A percentile compares a stretch with the other conserved stretches of the same genome.
These are phyloP conservation scores for Eristalis intricaria DNA, from an alignment of 2,888 invertebrate genomes.

Conservation along the genomic window DNA sequence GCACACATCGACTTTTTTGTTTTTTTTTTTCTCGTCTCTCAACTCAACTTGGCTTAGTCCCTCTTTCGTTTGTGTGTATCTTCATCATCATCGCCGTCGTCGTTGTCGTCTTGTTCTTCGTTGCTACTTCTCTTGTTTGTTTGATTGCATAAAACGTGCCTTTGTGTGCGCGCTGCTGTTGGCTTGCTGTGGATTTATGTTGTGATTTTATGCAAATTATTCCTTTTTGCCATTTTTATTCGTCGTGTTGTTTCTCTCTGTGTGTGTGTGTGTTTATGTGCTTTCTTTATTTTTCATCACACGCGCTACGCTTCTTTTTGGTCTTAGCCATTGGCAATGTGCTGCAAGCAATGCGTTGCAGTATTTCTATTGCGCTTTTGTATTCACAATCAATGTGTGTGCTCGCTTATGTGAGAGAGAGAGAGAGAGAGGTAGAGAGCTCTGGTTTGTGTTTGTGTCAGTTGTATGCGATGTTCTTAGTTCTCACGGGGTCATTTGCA, in stretches of 20 bases:
- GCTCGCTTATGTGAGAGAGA: neutral
- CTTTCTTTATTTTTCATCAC: slow-evolving; percentile 24
- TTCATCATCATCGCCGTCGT: neutral
- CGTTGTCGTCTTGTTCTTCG: slow-evolving; percentile 1
- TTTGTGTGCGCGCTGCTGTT: slow-evolving; percentile 32
- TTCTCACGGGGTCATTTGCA: slow-evolving; percentile 72
- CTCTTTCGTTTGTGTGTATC: slow-evolving; percentile 2
- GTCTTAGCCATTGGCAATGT: slow-evolving; percentile 44
- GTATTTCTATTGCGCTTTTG: slow-evolving; percentile 62
- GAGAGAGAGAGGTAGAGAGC: neutral
- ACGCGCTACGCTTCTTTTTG: slow-evolving; percentile 3
- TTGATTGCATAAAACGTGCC: slow-evolving; percentile 59
- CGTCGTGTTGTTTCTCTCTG: slow-evolving; percentile 28
- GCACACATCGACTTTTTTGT: slow-evolving; percentile 35
- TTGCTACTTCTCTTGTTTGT: slow-evolving; percentile 15
- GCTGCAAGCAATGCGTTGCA: slow-evolving; percentile 66
- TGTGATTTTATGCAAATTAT: slow-evolving; percentile 68
- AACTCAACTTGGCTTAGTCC: slow-evolving; percentile 23
- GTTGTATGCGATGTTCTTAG: slow-evolving; percentile 41
- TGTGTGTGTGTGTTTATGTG: neutral
- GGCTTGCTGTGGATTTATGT: slow-evolving; percentile 30
- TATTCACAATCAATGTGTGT: slow-evolving; percentile 2
- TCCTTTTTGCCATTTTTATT: neutral
- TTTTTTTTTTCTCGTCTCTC: slow-evolving; percentile 31
- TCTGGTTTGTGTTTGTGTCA: slow-evolving; percentile 22